Percentiles rank a stretch among this genome's conserved stretches.
phyloP scores from a whole-genome alignment of 2,888 invertebrate genomes.

The Himalopsyche japonica region DNA sequence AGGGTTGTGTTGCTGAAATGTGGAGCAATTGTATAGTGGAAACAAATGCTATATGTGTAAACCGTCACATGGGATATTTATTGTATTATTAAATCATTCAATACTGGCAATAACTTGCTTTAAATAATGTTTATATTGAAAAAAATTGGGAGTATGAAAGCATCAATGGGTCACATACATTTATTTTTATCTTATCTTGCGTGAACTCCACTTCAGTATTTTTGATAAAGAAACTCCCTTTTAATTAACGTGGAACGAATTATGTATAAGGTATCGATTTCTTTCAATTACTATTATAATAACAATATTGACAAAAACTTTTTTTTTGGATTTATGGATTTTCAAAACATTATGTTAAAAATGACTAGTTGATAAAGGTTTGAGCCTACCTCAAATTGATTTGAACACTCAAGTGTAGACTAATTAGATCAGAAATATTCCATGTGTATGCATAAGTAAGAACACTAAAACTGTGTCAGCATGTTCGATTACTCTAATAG shows the following conservation, averaged over 20 bases:
- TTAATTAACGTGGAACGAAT: constrained; percentile 18
- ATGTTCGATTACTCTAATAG: neutral
- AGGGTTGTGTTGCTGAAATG: too few species aligned
- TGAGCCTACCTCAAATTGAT: neutral
- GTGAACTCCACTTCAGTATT: neutral
- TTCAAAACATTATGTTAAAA: too few species aligned
- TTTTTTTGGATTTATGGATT: too few species aligned
- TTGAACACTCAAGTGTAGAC: neutral
- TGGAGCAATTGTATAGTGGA: too few species aligned
- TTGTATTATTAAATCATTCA: too few species aligned
- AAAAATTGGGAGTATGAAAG: neutral
- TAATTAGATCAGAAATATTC: neutral
- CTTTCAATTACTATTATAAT: constrained; percentile 6
- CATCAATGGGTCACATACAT: neutral
- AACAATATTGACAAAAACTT: too few species aligned
- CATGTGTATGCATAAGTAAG: neutral
- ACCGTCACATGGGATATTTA: too few species aligned
- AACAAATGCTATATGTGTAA: too few species aligned
- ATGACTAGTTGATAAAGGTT: too few species aligned
- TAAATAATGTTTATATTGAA: neutral
- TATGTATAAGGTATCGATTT: constrained; percentile 5
- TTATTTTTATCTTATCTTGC: neutral
- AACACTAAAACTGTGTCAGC: neutral
- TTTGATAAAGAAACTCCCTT: neutral
- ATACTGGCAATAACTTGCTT: neutral